These are phyloP conservation scores for Carabus problematicus DNA, from an alignment of 2,888 invertebrate species.

Conservation along the genomic window DNA sequence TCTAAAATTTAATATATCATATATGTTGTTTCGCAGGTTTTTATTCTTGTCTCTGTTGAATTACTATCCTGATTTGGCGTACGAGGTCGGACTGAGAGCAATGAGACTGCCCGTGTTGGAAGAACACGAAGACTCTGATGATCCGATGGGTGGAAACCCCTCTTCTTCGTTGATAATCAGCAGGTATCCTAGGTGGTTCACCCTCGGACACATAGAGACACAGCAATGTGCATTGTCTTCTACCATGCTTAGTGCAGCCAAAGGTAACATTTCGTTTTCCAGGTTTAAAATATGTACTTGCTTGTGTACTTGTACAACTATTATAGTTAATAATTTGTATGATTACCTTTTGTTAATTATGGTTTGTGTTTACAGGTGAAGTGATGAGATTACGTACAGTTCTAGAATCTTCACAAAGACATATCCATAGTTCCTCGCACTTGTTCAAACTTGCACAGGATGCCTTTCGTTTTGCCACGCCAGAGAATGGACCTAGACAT, in stretches of 20 bases:
- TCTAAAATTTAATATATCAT: neutral
- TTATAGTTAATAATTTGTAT: too few relatives aligned
- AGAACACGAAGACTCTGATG: slow-evolving; percentile 71
- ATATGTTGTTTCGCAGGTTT: slow-evolving; percentile 60
- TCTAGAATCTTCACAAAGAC: slow-evolving; percentile 78
- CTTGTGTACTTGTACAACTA: too few relatives aligned
- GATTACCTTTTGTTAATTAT: neutral
- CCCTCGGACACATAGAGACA: slow-evolving; percentile 79
- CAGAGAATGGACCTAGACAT: slow-evolving; percentile 79
- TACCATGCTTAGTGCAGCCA: slow-evolving; percentile 76
- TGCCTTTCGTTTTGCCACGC: slow-evolving; percentile 82
- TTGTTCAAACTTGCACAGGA: slow-evolving; percentile 86
- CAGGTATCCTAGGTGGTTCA: slow-evolving; percentile 78
- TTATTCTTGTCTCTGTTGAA: slow-evolving; percentile 79
- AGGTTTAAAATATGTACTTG: too few relatives aligned
- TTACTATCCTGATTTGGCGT: slow-evolving; percentile 79
- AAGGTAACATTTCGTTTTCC: slow-evolving; percentile 64
- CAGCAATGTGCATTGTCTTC: slow-evolving; percentile 82
- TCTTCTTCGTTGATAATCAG: slow-evolving; percentile 64
- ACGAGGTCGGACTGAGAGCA: slow-evolving; percentile 78
- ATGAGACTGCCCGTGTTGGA: slow-evolving; percentile 82
- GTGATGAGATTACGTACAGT: slow-evolving; percentile 75
- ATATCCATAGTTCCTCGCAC: slow-evolving; percentile 85
- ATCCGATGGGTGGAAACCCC: slow-evolving; percentile 62
- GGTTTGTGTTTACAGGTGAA: slow-evolving; percentile 60